Conservation (phyloP, 1,140 invertebrate genomes). For the Thaumatotibia leucotreta region DNA sequence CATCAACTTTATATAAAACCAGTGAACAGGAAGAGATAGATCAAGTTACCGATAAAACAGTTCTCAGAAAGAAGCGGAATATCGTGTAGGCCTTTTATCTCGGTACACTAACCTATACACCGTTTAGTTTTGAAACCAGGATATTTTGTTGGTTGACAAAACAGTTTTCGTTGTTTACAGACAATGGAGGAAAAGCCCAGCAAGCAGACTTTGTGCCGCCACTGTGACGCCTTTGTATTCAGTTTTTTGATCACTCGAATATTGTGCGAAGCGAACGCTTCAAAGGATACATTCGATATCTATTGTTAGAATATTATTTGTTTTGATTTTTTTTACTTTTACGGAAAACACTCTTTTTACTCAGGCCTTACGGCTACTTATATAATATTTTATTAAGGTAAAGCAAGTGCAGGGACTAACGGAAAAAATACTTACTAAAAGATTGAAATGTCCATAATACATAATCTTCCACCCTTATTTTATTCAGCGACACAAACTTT, state of each 20-base stretch:
- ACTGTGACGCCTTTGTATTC: slow-evolving; percentile 3
- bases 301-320: too few relatives aligned
- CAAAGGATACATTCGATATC: too few relatives aligned
- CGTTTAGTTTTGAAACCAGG: background rate
- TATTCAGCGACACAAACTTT: too few relatives aligned
- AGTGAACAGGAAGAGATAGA: background rate
- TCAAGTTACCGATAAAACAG: background rate
- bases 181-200: slow-evolving; percentile 1
- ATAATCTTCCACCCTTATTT: too few relatives aligned
- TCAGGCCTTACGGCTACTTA: too few relatives aligned
- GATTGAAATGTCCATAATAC: too few relatives aligned
- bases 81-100: background rate
- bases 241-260: slow-evolving; percentile 5
- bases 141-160: slow-evolving; percentile 11
- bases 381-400: too few relatives aligned
- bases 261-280: background rate
- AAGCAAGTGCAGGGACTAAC: too few relatives aligned
- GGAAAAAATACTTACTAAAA: too few relatives aligned
- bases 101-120: background rate
- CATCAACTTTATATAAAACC: background rate
- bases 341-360: too few relatives aligned
- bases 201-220: background rate
- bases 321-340: too few relatives aligned
- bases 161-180: slow-evolving; percentile 13
- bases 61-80: background rate